These are phyloP conservation scores for Peromyscus polionotus DNA, from an alignment of 2,113 vertebrate genomes.

Conservation along the genomic window DNA sequence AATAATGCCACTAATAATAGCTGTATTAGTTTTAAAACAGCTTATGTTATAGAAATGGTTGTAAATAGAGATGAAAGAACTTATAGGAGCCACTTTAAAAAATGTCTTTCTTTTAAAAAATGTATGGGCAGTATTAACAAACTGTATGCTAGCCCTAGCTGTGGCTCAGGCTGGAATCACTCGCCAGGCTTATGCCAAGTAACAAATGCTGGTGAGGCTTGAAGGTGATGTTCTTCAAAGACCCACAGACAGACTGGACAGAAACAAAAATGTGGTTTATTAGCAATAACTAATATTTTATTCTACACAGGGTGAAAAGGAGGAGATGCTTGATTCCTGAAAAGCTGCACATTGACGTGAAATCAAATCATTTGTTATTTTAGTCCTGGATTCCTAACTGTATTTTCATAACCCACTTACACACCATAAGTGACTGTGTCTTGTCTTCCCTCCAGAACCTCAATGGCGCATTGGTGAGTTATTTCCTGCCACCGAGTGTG, in stretches of 20 bases:
- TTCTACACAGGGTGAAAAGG: neutral
- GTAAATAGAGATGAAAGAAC: neutral
- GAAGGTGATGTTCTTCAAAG: conserved; percentile 11
- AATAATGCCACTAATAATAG: neutral
- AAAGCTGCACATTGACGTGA: conserved; percentile 78
- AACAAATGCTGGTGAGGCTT: neutral
- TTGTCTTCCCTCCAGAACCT: conserved; percentile 78
- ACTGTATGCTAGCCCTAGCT: neutral
- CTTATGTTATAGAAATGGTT: neutral
- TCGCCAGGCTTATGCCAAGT: neutral
- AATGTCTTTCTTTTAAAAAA: neutral
- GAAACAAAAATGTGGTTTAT: neutral
- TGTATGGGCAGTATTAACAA: neutral
- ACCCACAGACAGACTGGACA: neutral
- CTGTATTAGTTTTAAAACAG: neutral
- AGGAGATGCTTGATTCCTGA: conserved; percentile 52
- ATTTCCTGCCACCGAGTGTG: conserved; percentile 80
- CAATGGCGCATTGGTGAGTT: conserved; percentile 80
- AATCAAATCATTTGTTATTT: conserved; percentile 83
- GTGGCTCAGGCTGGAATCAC: neutral
- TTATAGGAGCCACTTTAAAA: neutral
- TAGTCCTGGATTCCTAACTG: conserved; percentile 77
- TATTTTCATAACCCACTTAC: conserved; percentile 80
- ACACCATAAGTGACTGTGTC: conserved; percentile 65
- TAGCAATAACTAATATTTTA: neutral